Percentiles rank a stretch among this genome's conserved stretches.
These are phyloP conservation scores for Vulpes lagopus DNA, from an alignment of 2,113 vertebrate genomes.

Conservation along the genomic window DNA sequence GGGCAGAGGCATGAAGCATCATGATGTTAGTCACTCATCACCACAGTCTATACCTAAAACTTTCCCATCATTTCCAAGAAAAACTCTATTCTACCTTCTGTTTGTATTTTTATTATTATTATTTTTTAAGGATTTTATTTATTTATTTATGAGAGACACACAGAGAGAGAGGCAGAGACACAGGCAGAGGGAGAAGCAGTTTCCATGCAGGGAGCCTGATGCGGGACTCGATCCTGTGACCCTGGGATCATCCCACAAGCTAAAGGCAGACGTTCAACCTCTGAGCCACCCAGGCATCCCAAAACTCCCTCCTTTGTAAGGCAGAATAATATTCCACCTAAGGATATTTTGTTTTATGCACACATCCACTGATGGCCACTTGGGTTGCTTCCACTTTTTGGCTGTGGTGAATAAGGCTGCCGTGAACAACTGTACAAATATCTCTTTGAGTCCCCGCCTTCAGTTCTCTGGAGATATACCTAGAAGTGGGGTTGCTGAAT, in stretches of 20 bases:
- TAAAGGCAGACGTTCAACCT: background rate
- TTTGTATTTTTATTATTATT: too few relatives aligned
- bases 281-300: background rate
- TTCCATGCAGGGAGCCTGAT: background rate
- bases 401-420: background rate
- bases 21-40: too few relatives aligned
- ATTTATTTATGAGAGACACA: too few relatives aligned
- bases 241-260: background rate
- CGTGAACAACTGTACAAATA: accelerated
- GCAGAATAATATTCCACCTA: background rate
- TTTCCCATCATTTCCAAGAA: too few relatives aligned
- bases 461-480: accelerated
- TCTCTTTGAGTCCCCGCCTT: background rate
- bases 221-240: background rate
- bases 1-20: too few relatives aligned
- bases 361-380: too few relatives aligned
- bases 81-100: background rate
- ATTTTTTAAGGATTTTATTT: too few relatives aligned
- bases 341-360: background rate
- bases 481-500: background rate
- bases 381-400: background rate
- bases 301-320: background rate
- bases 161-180: too few relatives aligned
- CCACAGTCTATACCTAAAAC: too few relatives aligned
- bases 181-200: too few relatives aligned